These are phyloP conservation scores for Eueremaeus valkanovi DNA, from an alignment of 2,888 invertebrate genomes.

Conservation along the genomic window DNA sequence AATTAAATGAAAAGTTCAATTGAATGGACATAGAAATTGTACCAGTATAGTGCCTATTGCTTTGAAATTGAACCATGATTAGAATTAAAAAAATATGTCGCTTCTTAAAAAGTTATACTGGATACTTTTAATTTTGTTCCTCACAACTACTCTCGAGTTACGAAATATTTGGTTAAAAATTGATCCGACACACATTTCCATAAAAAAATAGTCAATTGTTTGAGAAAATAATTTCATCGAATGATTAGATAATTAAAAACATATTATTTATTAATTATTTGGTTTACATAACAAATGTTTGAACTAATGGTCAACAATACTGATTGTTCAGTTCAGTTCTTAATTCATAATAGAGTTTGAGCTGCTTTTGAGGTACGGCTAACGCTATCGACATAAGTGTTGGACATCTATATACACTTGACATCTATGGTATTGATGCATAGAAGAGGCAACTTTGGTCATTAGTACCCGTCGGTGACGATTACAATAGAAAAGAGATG, in stretches of 20 bases:
- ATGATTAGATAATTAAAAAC: not conserved
- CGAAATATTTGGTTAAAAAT: too few relatives aligned
- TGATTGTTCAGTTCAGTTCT: slow-evolving; percentile 7
- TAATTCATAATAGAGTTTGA: not conserved
- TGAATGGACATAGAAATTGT: too few relatives aligned
- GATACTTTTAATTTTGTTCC: too few relatives aligned
- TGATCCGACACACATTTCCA: too few relatives aligned
- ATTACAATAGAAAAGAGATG: slow-evolving; percentile 6
- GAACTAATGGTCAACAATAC: not conserved
- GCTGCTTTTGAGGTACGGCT: not conserved
- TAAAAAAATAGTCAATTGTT: not conserved
- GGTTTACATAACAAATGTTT: slow-evolving; percentile 14
- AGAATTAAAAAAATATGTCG: too few relatives aligned
- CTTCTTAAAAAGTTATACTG: too few relatives aligned
- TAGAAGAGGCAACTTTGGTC: slow-evolving; percentile 23
- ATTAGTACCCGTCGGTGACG: not conserved
- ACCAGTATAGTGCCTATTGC: too few relatives aligned
- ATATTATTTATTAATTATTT: not conserved
- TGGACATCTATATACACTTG: not conserved
- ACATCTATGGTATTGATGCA: not conserved
- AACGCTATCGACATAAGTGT: not conserved
- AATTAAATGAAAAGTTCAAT: too few relatives aligned
- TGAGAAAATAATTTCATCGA: not conserved
- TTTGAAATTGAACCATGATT: too few relatives aligned
- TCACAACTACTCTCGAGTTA: too few relatives aligned